phyloP scores from a whole-genome alignment of 2,888 invertebrate genomes.

The Formica aserva region DNA sequence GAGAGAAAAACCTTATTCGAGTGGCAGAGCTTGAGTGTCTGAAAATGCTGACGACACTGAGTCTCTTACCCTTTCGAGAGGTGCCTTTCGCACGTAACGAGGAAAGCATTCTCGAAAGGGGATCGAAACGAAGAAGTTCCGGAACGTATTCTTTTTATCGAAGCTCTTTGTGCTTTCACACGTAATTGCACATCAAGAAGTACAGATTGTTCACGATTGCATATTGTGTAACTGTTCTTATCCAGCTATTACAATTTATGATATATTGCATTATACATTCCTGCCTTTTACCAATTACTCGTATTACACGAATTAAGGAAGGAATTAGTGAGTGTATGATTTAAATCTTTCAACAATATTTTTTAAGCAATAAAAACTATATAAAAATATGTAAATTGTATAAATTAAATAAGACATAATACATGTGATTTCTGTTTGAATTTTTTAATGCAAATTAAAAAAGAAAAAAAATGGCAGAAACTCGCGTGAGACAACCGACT shows the following conservation, averaged over 20 bases:
- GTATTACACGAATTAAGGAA: background rate
- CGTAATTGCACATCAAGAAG: constrained; percentile 25
- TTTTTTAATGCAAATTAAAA: background rate
- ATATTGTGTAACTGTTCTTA: background rate
- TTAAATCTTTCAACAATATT: background rate
- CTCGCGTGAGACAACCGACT: background rate
- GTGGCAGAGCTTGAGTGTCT: constrained; percentile 65
- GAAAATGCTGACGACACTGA: constrained; percentile 73
- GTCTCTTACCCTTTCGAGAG: constrained; percentile 67
- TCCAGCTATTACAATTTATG: background rate
- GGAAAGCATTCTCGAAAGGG: constrained; percentile 60
- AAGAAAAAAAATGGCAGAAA: background rate
- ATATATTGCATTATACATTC: background rate
- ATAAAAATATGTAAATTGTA: background rate
- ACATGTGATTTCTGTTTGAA: background rate
- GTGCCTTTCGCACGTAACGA: constrained; percentile 67
- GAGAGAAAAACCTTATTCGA: constrained; percentile 49
- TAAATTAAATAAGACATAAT: background rate
- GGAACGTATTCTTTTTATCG: constrained; percentile 30
- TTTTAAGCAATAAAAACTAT: background rate
- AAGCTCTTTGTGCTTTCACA: constrained; percentile 8
- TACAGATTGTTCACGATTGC: background rate
- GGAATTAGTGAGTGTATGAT: background rate
- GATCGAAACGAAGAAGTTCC: constrained; percentile 59
- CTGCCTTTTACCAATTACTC: background rate